phyloP scores from a whole-genome alignment of 1,140 invertebrate genomes.

The Diachasmimorpha longicaudata region DNA sequence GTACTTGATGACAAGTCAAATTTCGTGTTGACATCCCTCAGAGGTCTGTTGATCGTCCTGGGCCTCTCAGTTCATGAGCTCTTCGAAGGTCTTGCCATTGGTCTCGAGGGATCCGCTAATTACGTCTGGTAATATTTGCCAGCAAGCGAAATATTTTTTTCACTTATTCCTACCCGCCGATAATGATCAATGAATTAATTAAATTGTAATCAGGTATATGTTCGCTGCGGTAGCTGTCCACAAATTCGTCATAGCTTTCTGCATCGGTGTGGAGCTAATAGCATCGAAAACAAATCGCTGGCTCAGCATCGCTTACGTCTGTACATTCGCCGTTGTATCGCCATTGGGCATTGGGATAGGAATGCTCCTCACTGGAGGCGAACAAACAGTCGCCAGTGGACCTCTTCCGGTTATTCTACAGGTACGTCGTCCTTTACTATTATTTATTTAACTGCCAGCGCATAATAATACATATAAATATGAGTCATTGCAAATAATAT shows the following conservation, averaged over 20 bases:
- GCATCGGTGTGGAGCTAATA: constrained; percentile 81
- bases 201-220: constrained; percentile 67
- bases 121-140: constrained; percentile 70
- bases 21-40: constrained; percentile 70
- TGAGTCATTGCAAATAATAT: too few species aligned
- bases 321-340: constrained; percentile 80
- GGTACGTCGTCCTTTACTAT: constrained; percentile 32
- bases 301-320: constrained; percentile 73
- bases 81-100: constrained; percentile 91
- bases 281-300: constrained; percentile 69
- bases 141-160: neutral
- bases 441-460: neutral
- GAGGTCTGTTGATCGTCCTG: constrained; percentile 80
- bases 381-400: constrained; percentile 66
- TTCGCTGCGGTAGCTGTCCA: constrained; percentile 86
- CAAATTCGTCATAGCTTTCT: constrained; percentile 89
- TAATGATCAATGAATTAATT: neutral
- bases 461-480: too few species aligned
- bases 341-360: constrained; percentile 78
- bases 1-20: constrained; percentile 60
- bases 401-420: constrained; percentile 64
- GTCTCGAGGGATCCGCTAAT: constrained; percentile 72
- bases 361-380: constrained; percentile 67
- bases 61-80: constrained; percentile 90
- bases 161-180: neutral